These are phyloP conservation scores for Neopipo cinnamomea DNA, from an alignment of 2,113 vertebrate species.

Conservation along the genomic window DNA sequence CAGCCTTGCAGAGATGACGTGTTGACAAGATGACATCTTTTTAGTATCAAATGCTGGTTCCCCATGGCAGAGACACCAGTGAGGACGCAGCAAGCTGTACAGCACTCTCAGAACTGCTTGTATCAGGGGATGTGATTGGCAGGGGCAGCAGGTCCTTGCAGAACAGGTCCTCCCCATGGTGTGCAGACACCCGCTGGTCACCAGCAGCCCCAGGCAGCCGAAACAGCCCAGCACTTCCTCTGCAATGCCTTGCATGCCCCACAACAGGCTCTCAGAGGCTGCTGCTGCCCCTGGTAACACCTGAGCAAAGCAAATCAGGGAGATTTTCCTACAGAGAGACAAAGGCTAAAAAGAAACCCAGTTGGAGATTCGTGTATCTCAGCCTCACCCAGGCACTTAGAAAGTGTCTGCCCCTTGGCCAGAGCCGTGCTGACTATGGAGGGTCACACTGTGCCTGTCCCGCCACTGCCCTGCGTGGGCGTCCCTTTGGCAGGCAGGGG, in stretches of 20 bases:
- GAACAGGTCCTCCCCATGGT: not conserved
- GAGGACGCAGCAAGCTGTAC: not conserved
- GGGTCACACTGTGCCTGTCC: not conserved
- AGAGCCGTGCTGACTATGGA: not conserved
- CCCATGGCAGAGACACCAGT: not conserved
- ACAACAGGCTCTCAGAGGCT: not conserved
- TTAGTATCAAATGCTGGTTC: not conserved
- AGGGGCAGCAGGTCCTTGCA: not conserved
- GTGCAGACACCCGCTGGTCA: fast-evolving
- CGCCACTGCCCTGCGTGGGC: not conserved
- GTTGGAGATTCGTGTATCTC: fast-evolving
- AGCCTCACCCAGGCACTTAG: not conserved
- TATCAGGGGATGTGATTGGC: fast-evolving
- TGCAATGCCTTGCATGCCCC: fast-evolving
- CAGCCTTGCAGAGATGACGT: not conserved
- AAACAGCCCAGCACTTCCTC: not conserved
- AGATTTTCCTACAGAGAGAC: not conserved
- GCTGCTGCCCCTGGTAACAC: not conserved
- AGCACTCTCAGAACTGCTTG: fast-evolving
- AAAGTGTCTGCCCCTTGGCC: fast-evolving
- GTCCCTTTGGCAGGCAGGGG: not conserved
- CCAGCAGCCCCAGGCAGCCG: fast-evolving
- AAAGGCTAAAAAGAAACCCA: not conserved
- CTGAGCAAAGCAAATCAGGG: not conserved
- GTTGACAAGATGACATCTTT: not conserved